These are phyloP conservation scores for Craseonycteris thonglongyai DNA, from an alignment of 2,113 vertebrate genomes.

Conservation along the genomic window DNA sequence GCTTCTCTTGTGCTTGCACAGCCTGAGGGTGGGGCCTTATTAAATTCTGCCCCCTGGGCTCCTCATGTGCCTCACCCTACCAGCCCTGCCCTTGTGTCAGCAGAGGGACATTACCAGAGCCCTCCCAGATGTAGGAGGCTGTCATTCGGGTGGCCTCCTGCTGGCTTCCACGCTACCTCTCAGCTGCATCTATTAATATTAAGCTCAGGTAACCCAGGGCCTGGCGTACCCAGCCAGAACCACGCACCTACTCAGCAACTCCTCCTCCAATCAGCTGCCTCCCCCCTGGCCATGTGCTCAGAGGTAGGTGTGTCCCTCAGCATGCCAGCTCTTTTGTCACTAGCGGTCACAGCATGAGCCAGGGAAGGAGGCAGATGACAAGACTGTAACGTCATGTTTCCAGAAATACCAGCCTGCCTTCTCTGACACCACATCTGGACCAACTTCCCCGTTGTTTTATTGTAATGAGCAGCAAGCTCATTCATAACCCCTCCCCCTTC, in stretches of 20 bases:
- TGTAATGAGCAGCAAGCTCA: constrained; percentile 80
- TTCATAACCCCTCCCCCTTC: constrained; percentile 77
- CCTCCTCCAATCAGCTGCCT: background rate
- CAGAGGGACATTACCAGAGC: background rate
- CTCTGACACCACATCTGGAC: constrained; percentile 77
- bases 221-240: background rate
- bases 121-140: background rate
- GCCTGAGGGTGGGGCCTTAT: background rate
- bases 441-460: constrained; percentile 78
- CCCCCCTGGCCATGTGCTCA: background rate
- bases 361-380: constrained; percentile 66
- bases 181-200: background rate
- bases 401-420: constrained; percentile 78
- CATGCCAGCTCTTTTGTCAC: constrained; percentile 79
- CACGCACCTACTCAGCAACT: background rate
- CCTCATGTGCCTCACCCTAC: background rate
- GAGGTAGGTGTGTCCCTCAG: background rate
- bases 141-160: background rate
- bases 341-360: constrained; percentile 71
- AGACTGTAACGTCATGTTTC: constrained; percentile 73
- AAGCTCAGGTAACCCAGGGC: background rate
- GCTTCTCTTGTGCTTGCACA: background rate
- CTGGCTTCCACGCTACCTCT: background rate
- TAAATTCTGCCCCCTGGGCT: background rate
- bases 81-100: background rate